Base-by-base conservation (phyloP, 1,140 invertebrate species). In the Oedothorax gibbosus region DNA sequence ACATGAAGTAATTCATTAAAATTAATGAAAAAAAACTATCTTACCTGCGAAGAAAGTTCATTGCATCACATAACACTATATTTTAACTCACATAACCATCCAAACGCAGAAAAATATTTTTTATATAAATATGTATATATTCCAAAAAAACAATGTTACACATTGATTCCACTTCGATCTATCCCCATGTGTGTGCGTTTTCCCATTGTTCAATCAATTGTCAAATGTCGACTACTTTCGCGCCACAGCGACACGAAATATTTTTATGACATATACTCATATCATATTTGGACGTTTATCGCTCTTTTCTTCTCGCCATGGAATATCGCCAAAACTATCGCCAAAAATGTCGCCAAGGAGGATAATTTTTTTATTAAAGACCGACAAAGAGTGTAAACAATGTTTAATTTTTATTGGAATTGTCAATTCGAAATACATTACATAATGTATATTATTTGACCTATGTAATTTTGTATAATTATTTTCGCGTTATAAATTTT, bases 181-280 rank as follows among this genome's bases (percentile, higher is more conserved):
- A 51, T 60, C 51, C 53, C 21, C 65, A n/a, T 71, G 53, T 8
- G n/a, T 18, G 21, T 49, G 12, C 69, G 18, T n/a, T 35, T 64
- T 73, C 69, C n/a, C 56, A 79, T 68, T 21, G 77, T 57, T 73
- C 78, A 82, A 71, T 73, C 53, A 35, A 82, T 57, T 60, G 68
- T 82, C 80, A 82, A 82, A 56, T 73, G 69, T 51, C 80, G 72
- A 64, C 56, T 50, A 82, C 68, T 82, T 82, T 82, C 80, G 80
- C 80, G 80, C 80, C 80, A 82, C 80, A 65, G 15, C 69, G 35
- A 50, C 54, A 54, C 68, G 80, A 56, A 65, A 82, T 53, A 65
- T 21, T 73, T 82, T 65, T 53, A 50, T 64, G 68, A 64, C 35
- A 21, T 66, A 9, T 9, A 65, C 12, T 14, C 35, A 35, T 35